Conservation (phyloP, 2,888 invertebrate genomes). For the Plebejus anna region DNA sequence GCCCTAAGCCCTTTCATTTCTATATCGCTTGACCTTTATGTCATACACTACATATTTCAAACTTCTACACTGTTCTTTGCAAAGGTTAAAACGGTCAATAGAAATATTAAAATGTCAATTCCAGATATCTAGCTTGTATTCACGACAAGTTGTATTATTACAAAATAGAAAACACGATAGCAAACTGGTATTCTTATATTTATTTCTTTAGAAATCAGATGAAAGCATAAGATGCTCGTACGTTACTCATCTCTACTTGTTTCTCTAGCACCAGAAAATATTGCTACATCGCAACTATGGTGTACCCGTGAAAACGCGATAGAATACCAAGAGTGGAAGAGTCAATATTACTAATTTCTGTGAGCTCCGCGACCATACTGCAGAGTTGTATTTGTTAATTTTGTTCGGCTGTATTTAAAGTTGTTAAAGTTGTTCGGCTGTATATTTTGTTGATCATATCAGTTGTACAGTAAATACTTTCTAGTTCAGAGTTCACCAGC, state of each 20-base stretch:
- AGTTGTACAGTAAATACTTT: not conserved
- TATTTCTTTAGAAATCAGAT: not conserved
- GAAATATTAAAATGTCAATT: not conserved
- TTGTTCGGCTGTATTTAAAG: too few species aligned
- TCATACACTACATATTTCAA: not conserved
- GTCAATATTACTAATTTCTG: too few species aligned
- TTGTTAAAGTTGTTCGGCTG: too few species aligned
- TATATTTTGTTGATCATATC: not conserved
- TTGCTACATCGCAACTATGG: too few species aligned
- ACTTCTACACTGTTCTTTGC: not conserved
- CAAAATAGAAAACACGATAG: not conserved
- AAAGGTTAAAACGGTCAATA: not conserved
- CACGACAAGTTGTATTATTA: constrained; percentile 3
- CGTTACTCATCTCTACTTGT: not conserved
- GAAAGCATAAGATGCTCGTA: not conserved
- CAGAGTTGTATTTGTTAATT: too few species aligned
- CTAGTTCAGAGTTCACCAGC: not conserved
- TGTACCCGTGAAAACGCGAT: too few species aligned
- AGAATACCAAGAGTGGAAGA: too few species aligned
- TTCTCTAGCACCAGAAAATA: not conserved
- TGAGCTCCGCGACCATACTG: too few species aligned
- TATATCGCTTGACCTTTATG: constrained; percentile 14
- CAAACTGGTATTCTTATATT: not conserved
- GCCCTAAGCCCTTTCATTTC: not conserved
- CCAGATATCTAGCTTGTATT: not conserved